Evolutionary conservation across 1,140 invertebrate species (phyloP), one percentile per base, ranked within the genome.

Genomic region (Cecropterus lyciades): DNA sequence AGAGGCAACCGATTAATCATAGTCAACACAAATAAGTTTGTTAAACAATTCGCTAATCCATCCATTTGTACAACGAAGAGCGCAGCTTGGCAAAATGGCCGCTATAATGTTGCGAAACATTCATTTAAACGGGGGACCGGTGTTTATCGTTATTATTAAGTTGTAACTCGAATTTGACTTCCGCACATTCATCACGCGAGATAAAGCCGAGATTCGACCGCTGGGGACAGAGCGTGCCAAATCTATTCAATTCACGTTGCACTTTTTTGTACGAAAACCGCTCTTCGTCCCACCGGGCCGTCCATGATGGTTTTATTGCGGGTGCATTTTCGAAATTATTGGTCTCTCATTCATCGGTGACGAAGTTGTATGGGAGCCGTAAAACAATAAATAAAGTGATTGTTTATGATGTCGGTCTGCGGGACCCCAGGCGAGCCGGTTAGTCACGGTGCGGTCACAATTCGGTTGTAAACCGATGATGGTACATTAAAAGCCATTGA

Each of bases 121-220:
- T 73, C 67, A 75, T 81, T 82, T 86, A 85, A 85, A 84, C 67
- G 65, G 84, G 84, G 82, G 83, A 79, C 83, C 75, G 75, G 73
- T 87, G 84, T 87, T 89, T 87, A 85, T 80, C 78, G 80, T 80
- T 86, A 85, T 89, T 87, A 90, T 90, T 87, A 87, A 86, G 80
- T 84, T 84, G 80, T 86, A 81, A 79, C 72, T 81, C 70, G 53
- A 65, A 79, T 82, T 68, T 75, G 74, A 86, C 86, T 88, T 86
- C 85, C 82, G 80, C 77, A 80, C 81, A 87, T 87, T 87, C 75
- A 87, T 87, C 84, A 84, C 74, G 56, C 46, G 49, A 63, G 55
- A 79, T 78, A 77, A 80, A 77, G 69, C 75, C 67, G 69, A 67
- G 67, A 67, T 56, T 49, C 60, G 43, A 71, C 72, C 72, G 73